Evolutionary conservation across 2,888 invertebrate species (phyloP).

Genomic region (Drosophila paranaensis): DNA sequence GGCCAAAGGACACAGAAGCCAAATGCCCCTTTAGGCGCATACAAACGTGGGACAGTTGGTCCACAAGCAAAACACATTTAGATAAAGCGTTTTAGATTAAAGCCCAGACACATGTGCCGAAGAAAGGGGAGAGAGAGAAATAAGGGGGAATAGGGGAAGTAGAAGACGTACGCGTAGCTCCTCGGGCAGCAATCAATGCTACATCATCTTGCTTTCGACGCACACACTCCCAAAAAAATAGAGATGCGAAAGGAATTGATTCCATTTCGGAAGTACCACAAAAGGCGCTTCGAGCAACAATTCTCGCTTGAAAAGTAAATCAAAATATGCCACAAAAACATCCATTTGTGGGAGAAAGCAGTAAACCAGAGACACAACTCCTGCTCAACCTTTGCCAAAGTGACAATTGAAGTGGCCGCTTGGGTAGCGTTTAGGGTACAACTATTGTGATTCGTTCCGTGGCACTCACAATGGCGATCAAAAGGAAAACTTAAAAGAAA

Average conservation of each 20-base stretch:
- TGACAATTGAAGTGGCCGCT: constrained; percentile 61
- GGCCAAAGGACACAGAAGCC: constrained; percentile 11
- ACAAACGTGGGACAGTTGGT: constrained; percentile 36
- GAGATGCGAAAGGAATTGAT: constrained; percentile 59
- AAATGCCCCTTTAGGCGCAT: constrained; percentile 20
- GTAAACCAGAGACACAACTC: background rate
- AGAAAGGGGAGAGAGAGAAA: too few species aligned
- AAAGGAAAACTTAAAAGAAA: constrained; percentile 11
- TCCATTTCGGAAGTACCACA: constrained; percentile 21
- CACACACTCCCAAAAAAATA: background rate
- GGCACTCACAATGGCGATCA: constrained; percentile 22
- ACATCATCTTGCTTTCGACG: constrained; percentile 64
- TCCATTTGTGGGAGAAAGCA: constrained; percentile 45
- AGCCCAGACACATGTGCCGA: constrained; percentile 43
- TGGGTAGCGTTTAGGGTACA: constrained; percentile 62
- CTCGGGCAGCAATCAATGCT: constrained; percentile 70
- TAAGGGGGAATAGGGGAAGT: background rate
- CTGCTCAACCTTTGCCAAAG: constrained; percentile 34
- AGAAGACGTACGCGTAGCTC: constrained; percentile 9
- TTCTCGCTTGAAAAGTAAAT: constrained; percentile 48
- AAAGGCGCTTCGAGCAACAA: constrained; percentile 16
- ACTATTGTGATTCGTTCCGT: constrained; percentile 31
- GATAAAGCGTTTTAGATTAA: constrained; percentile 79
- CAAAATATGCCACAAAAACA: constrained; percentile 56
- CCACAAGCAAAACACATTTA: constrained; percentile 62